These are phyloP conservation scores for Hozukius guyotensis DNA, from an alignment of 2,797 vertebrate genomes.

Conservation along the genomic window DNA sequence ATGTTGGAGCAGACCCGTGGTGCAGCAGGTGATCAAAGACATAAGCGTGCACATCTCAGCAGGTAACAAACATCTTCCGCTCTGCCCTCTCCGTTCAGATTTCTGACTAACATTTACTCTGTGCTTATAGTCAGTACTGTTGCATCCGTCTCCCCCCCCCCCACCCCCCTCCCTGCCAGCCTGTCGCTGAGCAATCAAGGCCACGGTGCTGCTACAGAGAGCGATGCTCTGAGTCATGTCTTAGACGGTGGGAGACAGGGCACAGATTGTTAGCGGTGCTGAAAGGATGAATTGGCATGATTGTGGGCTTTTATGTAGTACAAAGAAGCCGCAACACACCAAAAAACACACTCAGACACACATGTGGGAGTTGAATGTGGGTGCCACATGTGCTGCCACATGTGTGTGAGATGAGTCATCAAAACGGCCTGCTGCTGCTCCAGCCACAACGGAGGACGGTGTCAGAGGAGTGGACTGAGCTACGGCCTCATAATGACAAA, in stretches of 20 bases:
- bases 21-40: conserved; percentile 39
- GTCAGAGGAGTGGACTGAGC: conserved; percentile 30
- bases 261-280: conserved; percentile 35
- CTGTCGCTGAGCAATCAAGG: conserved; percentile 23
- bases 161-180: neutral
- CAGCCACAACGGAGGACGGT: conserved; percentile 5
- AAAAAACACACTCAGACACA: neutral
- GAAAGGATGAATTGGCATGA: conserved; percentile 50
- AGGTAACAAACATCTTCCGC: neutral
- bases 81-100: neutral
- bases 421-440: conserved; percentile 3
- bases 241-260: conserved; percentile 46
- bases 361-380: conserved; percentile 32
- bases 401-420: conserved; percentile 49
- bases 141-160: neutral
- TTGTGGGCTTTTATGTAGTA: conserved; percentile 58
- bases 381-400: conserved; percentile 51
- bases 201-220: conserved; percentile 14
- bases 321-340: conserved; percentile 32
- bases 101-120: conserved; percentile 12
- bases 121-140: neutral
- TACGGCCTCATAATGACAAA: conserved; percentile 30
- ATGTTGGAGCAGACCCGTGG: neutral
- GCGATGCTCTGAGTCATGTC: conserved; percentile 67
- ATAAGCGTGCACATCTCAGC: neutral